Conservation (phyloP, 2,797 vertebrate genomes). For the Ispidina lecontei region DNA sequence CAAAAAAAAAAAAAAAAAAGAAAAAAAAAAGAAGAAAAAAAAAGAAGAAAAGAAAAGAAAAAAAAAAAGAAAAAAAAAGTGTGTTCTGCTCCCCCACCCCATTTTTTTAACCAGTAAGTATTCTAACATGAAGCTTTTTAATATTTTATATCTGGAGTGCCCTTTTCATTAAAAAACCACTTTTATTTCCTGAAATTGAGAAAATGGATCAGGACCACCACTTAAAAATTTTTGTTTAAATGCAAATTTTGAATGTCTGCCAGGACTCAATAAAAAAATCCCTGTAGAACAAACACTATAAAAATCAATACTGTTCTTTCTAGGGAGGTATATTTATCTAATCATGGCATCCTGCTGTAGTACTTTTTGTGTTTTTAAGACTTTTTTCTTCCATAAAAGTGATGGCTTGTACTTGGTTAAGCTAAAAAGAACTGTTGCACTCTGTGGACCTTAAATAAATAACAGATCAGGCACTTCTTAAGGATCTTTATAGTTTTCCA, state of each 20-base stretch:
- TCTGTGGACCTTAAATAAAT: neutral
- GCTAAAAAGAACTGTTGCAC: neutral
- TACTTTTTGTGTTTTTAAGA: slow-evolving; percentile 7
- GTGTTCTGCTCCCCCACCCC: neutral
- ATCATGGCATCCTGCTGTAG: slow-evolving; percentile 24
- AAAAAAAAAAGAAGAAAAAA: neutral
- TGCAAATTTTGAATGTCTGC: slow-evolving; percentile 60
- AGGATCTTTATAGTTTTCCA: neutral
- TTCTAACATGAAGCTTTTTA: slow-evolving; percentile 39
- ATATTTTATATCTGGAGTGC: slow-evolving; percentile 64
- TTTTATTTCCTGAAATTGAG: slow-evolving; percentile 54
- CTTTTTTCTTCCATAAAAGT: neutral
- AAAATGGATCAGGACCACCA: slow-evolving; percentile 46
- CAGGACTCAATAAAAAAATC: slow-evolving; percentile 50
- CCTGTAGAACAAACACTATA: slow-evolving; percentile 46
- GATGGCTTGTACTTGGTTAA: neutral
- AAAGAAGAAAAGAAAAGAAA: neutral
- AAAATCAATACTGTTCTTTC: slow-evolving; percentile 57
- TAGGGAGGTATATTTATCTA: slow-evolving; percentile 44
- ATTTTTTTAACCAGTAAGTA: slow-evolving; percentile 25
- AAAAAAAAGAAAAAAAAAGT: neutral
- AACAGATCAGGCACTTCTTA: neutral
- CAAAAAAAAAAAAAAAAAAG: neutral
- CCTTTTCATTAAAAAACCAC: slow-evolving; percentile 65
- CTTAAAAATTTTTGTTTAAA: slow-evolving; percentile 57